Percentiles rank a stretch among this genome's conserved stretches.
Evolutionary conservation across 2,797 vertebrate species (phyloP).

Genomic region (Pseudochaenichthys georgianus): DNA sequence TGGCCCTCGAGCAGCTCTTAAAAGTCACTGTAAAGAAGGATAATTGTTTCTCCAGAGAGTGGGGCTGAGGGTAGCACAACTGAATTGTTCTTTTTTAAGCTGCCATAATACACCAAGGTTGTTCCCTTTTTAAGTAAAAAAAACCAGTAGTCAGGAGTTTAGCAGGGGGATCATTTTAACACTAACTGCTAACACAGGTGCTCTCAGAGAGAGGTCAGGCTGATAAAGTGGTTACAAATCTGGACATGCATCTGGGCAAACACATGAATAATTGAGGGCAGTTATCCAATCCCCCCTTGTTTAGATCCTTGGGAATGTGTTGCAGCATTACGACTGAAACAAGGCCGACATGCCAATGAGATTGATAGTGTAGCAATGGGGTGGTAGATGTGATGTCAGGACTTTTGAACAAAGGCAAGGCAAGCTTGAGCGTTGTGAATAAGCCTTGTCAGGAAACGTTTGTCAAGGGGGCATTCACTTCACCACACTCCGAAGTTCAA

Average conservation of each 20-base stretch:
- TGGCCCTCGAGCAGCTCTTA: slow-evolving; percentile 71
- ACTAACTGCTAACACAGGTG: slow-evolving; percentile 54
- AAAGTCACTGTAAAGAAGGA: slow-evolving; percentile 71
- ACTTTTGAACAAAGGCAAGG: slow-evolving; percentile 12
- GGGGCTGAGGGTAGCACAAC: slow-evolving; percentile 27
- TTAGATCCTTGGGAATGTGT: slow-evolving; percentile 49
- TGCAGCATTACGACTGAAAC: slow-evolving; percentile 46
- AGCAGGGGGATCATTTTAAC: slow-evolving; percentile 29
- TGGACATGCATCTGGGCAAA: slow-evolving; percentile 62
- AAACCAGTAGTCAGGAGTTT: slow-evolving; percentile 26
- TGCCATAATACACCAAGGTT: slow-evolving; percentile 36
- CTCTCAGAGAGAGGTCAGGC: slow-evolving; percentile 48
- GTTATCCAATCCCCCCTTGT: slow-evolving; percentile 53
- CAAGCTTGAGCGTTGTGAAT: neutral
- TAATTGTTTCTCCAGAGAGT: slow-evolving; percentile 73
- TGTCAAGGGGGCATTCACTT: neutral
- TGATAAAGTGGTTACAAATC: slow-evolving; percentile 64
- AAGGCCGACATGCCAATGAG: slow-evolving; percentile 59
- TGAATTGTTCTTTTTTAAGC: slow-evolving; percentile 24
- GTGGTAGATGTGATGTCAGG: slow-evolving; percentile 29
- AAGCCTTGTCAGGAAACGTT: neutral
- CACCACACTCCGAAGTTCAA: too few relatives aligned
- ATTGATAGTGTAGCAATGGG: neutral
- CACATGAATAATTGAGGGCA: slow-evolving; percentile 69
- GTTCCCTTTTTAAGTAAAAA: slow-evolving; percentile 45